These are phyloP conservation scores for Agrypnia vestita DNA, from an alignment of 1,140 invertebrate species.

Conservation along the genomic window DNA sequence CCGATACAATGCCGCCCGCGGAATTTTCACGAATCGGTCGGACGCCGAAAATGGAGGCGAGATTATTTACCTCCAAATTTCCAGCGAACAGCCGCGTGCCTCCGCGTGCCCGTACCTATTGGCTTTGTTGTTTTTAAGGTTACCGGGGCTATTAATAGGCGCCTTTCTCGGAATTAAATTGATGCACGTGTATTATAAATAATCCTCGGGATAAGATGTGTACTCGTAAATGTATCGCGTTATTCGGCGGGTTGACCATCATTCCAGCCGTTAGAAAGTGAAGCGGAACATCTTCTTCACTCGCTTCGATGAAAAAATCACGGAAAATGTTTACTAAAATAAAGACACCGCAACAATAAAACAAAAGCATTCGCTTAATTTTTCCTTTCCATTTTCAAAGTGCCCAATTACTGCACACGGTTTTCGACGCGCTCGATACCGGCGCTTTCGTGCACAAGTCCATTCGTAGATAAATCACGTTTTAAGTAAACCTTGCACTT, in stretches of 20 bases:
- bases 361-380: not conserved
- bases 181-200: constrained; percentile 34
- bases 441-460: constrained; percentile 25
- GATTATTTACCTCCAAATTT: constrained; percentile 38
- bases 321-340: not conserved
- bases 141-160: constrained; percentile 26
- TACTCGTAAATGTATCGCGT: not conserved
- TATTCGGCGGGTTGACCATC: not conserved
- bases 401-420: not conserved
- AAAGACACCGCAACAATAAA: not conserved
- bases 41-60: constrained; percentile 1
- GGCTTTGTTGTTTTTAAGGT: constrained; percentile 44
- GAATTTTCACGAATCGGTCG: not conserved
- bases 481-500: constrained; percentile 23
- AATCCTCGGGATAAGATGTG: constrained; percentile 3
- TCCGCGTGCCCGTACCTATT: constrained; percentile 23
- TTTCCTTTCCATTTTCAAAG: not conserved
- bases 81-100: constrained; percentile 24
- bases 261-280: constrained; percentile 8
- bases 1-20: not conserved
- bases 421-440: not conserved
- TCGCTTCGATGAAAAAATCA: not conserved
- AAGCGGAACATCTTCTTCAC: not conserved
- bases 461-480: constrained; percentile 14
- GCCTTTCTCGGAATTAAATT: constrained; percentile 29